phyloP scores from a whole-genome alignment of 2,113 vertebrate genomes.

The Gopherus evgoodei region DNA sequence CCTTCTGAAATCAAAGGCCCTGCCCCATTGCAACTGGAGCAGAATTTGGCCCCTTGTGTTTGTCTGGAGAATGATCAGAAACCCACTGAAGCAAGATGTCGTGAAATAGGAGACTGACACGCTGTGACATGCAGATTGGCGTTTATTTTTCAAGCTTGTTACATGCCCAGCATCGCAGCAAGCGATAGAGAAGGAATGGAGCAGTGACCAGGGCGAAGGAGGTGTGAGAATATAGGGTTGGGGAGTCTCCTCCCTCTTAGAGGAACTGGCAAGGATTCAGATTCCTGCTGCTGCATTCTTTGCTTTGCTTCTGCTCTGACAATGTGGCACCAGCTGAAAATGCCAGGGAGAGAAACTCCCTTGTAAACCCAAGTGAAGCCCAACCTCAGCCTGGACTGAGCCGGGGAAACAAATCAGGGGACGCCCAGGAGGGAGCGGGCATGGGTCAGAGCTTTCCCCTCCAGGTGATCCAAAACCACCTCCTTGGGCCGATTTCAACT shows the following conservation, averaged over 20 bases:
- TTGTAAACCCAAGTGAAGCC: neutral
- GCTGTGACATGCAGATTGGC: neutral
- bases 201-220: neutral
- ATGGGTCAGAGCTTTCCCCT: neutral
- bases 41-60: neutral
- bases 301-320: neutral
- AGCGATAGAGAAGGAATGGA: neutral
- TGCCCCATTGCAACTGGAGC: neutral
- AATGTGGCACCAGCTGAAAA: fast-evolving
- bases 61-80: neutral
- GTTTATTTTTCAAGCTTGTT: neutral
- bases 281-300: neutral
- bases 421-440: neutral
- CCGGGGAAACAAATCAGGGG: too few relatives aligned
- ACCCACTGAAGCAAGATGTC: fast-evolving
- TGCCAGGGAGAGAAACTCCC: neutral
- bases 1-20: neutral
- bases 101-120: fast-evolving
- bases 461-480: neutral
- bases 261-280: neutral
- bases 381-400: neutral
- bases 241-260: too few relatives aligned
- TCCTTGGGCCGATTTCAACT: neutral
- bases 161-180: neutral
- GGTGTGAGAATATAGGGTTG: neutral